Evolutionary conservation across 2,113 vertebrate genomes (phyloP), one percentile per base, ranked within the genome.

Genomic region (Erythrolamprus reginae): DNA sequence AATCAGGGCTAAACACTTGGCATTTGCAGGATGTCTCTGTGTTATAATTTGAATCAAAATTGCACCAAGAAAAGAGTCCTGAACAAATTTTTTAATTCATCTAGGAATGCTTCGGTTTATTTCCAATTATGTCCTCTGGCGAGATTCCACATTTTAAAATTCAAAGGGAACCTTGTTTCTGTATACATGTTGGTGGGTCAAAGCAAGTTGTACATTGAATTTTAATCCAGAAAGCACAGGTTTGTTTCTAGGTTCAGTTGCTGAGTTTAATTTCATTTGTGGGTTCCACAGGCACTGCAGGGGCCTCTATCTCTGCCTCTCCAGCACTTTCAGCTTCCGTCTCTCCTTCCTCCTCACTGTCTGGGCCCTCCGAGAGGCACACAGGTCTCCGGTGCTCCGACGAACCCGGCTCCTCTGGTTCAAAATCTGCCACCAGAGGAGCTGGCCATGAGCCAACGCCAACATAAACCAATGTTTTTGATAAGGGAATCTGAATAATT

Each of bases 221-320:
- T 90, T 58, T 87, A 82, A 52, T 87, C 21, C 50, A 87, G 84
- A 61, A 90, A 90, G 42, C 48, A 17, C 61, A 82, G 84, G 87
- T 86, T 87, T 86, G 70, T 90, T 86, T 47, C 50, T 90, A 24
- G 33, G 45, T 38, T 52, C 83, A 47, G 26, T 24, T 86, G 48
- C 26, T 42, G 38, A 56, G 61, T 55, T 87, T 33, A 33, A 65
- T 61, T 90, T 86, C 55, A 86, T 65, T 85, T 90, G n/a, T n/a
- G n/a, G n/a, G n/a, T n/a, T n/a, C n/a, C n/a, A n/a, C n/a, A n/a
- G n/a, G n/a, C n/a, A n/a, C n/a, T n/a, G n/a, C n/a, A n/a, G n/a
- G n/a, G n/a, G n/a, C n/a, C n/a, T n/a, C n/a, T n/a, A n/a, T n/a
- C n/a, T n/a, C n/a, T n/a, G n/a, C n/a, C n/a, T n/a, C n/a, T n/a